Conservation (phyloP, 2,888 invertebrate genomes). For the Drosophila barbarae region DNA sequence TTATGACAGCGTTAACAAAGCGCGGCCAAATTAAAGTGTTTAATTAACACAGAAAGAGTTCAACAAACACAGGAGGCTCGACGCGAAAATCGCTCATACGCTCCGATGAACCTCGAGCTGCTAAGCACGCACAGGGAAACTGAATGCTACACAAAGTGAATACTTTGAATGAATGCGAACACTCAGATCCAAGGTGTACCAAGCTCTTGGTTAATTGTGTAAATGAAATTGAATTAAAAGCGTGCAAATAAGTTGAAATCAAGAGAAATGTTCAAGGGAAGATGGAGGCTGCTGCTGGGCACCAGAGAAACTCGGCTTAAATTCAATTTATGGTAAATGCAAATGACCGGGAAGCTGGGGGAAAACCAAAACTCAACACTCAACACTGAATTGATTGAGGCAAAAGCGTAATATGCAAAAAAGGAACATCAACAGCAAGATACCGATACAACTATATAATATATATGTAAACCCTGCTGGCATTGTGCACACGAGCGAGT, state of each 20-base stretch:
- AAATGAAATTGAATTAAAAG: constrained; percentile 70
- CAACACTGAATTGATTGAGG: constrained; percentile 62
- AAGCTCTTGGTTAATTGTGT: constrained; percentile 72
- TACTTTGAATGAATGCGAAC: constrained; percentile 16
- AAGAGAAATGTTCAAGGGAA: constrained; percentile 33
- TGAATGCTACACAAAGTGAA: constrained; percentile 34
- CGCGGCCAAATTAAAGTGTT: constrained; percentile 68
- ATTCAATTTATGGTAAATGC: constrained; percentile 73
- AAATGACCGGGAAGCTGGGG: constrained; percentile 63
- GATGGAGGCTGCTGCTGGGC: constrained; percentile 1
- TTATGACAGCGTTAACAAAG: constrained; percentile 70
- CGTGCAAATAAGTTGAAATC: constrained; percentile 51
- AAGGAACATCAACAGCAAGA: constrained; percentile 20
- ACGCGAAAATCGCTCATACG: constrained; percentile 67
- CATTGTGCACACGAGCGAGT: constrained; percentile 50
- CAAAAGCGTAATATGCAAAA: constrained; percentile 48
- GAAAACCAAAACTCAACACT: constrained; percentile 38
- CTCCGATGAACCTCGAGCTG: constrained; percentile 61
- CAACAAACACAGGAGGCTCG: constrained; percentile 54
- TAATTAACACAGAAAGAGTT: constrained; percentile 71
- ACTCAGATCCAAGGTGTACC: constrained; percentile 64
- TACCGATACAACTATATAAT: constrained; percentile 10
- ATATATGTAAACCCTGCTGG: constrained; percentile 20
- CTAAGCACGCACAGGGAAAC: constrained; percentile 59
- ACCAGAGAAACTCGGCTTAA: constrained; percentile 42